Evolutionary conservation across 2,888 invertebrate species (phyloP).

Genomic region (Luffia ferchaultella): DNA sequence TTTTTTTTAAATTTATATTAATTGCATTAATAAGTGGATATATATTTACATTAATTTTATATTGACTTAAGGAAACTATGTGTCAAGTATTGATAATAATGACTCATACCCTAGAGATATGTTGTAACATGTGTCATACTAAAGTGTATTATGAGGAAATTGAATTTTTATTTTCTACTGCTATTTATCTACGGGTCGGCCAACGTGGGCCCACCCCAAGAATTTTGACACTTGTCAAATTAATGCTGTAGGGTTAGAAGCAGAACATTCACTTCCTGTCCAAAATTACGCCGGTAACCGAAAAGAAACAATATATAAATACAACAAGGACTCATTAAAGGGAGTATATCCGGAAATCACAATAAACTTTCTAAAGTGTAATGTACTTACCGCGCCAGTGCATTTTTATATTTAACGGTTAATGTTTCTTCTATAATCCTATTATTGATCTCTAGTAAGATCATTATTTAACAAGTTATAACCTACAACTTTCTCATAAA

Average conservation of each 20-base stretch:
- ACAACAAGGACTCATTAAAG: no score
- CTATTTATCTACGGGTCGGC: slow-evolving; percentile 21
- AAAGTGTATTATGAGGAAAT: background rate
- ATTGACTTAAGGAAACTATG: no score
- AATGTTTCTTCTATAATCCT: slow-evolving; percentile 98
- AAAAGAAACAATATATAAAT: background rate
- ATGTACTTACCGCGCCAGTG: slow-evolving; percentile 90
- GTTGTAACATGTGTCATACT: background rate
- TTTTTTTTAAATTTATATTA: no score
- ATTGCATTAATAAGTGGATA: no score
- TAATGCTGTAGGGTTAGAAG: slow-evolving; percentile 50
- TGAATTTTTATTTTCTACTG: background rate
- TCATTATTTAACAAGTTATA: slow-evolving; percentile 76
- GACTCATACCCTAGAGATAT: background rate
- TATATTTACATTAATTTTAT: no score
- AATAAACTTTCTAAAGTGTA: slow-evolving; percentile 61
- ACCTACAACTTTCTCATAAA: slow-evolving; percentile 64
- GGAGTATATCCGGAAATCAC: slow-evolving; percentile 41
- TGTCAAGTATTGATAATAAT: background rate
- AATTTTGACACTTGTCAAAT: slow-evolving; percentile 59
- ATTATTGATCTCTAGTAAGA: slow-evolving; percentile 98
- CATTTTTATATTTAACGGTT: slow-evolving; percentile 95
- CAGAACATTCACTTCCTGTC: no score
- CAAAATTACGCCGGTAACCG: no score
- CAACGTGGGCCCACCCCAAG: slow-evolving; percentile 63